phyloP scores from a whole-genome alignment of 2,888 invertebrate genomes.

The Enchytraeus crypticus region DNA sequence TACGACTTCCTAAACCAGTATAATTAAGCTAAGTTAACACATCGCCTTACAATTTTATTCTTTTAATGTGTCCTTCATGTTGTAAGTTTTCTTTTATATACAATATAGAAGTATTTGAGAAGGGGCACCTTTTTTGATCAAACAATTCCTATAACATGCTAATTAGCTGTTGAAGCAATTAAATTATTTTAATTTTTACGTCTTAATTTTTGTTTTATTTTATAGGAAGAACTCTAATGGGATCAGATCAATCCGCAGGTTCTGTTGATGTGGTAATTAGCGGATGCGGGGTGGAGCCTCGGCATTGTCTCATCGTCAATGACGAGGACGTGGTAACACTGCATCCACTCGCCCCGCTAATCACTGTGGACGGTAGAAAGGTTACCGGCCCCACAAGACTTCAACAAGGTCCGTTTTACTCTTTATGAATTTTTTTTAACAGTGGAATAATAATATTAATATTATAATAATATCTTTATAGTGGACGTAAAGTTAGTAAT shows the following conservation, averaged over 20 bases:
- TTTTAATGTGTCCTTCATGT: too few relatives aligned
- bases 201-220: not conserved
- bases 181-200: too few relatives aligned
- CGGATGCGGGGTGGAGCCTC: conserved; percentile 73
- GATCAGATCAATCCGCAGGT: not conserved
- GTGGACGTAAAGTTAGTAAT: too few relatives aligned
- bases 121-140: too few relatives aligned
- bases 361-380: conserved; percentile 65
- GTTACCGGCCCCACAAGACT: conserved; percentile 66
- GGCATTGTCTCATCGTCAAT: conserved; percentile 81
- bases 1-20: too few relatives aligned
- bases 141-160: too few relatives aligned
- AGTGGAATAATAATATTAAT: not conserved
- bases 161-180: too few relatives aligned
- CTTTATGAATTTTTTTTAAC: not conserved
- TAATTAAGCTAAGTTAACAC: too few relatives aligned
- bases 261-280: conserved; percentile 65
- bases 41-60: too few relatives aligned
- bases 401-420: conserved; percentile 62
- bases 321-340: conserved; percentile 71
- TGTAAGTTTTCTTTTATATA: too few relatives aligned
- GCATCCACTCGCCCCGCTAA: conserved; percentile 63
- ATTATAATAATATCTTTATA: too few relatives aligned
- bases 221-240: not conserved
- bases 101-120: too few relatives aligned